Evolutionary conservation across 1,140 invertebrate genomes (phyloP), one percentile per base, ranked within the genome.

Genomic region (Archivesica marissinica): DNA sequence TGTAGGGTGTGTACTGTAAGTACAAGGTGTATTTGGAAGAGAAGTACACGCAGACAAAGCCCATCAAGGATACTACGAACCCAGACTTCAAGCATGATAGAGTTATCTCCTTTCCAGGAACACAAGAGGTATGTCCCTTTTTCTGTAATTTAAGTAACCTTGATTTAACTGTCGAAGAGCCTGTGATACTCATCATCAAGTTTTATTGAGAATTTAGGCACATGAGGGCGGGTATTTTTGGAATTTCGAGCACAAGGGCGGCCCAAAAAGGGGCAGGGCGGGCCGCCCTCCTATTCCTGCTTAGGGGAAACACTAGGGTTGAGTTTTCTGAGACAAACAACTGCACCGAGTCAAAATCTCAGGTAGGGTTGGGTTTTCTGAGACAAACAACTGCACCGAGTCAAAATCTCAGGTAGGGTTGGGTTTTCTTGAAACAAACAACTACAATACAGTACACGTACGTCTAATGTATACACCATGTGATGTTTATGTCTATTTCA

Each of bases 21-120:
- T 93, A 89, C 75, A 74, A 74, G 20, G 74, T 93, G 1, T 95
- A 95, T 89, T 41, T 92, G 25, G 95, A 95, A 50, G 89, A 93
- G 33, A 92, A 95, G 74, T 93, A 94, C 15, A 91, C 91, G 1
- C 83, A 81, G 41, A 95, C 96, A 0, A 92, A 94, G 61, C 91
- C 89, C 23, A 89, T 95, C 2, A 87, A 89, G 13, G 94, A 94
- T 61, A 95, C 95, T 13, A 90, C 88, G 23, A 95, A 95, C 89
- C 95, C 96, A 6, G 94, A 95, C 77, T 96, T 95, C 92, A 95
- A 94, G 83, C 94, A 95, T 88, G 91, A 92, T 75, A 93, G 94
- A 89, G 87, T 94, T 41, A 94, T 94, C 89, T 89, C 89, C 38
- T n/a, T 82, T 30, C 66, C 41, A 44, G 80, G 80, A 68, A 82